These are phyloP conservation scores for Acanthosoma haemorrhoidale DNA, from an alignment of 2,888 invertebrate species.

Conservation along the genomic window DNA sequence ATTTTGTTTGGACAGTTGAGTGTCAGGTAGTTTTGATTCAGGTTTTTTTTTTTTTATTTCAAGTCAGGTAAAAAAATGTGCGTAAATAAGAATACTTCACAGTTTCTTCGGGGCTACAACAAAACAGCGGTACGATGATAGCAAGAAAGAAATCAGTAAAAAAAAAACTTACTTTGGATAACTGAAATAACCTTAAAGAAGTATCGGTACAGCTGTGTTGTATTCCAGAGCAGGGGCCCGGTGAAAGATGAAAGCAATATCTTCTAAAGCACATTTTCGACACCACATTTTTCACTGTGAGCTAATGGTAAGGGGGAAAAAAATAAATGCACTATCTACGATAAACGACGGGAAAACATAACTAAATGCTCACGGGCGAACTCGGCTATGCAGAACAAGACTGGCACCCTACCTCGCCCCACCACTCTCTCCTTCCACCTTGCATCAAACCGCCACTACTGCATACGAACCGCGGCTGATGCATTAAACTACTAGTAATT, in stretches of 20 bases:
- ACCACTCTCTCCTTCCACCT: not conserved
- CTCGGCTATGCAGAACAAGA: constrained; percentile 14
- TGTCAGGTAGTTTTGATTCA: no score
- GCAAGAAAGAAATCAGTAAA: not conserved
- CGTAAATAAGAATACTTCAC: no score
- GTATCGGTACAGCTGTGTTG: not conserved
- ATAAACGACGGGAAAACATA: constrained; percentile 9
- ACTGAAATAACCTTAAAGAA: constrained; percentile 22
- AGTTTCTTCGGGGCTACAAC: no score
- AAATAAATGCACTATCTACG: constrained; percentile 2
- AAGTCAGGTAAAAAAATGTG: no score
- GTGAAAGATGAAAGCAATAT: constrained; percentile 2
- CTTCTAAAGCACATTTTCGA: constrained; percentile 15
- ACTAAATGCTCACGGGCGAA: not conserved
- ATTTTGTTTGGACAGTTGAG: no score
- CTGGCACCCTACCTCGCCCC: not conserved
- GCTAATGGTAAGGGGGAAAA: not conserved
- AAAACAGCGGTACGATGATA: no score
- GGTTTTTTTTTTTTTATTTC: no score
- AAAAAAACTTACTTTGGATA: constrained; percentile 19
- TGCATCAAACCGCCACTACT: not conserved
- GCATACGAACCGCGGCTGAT: no score
- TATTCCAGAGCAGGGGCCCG: not conserved
- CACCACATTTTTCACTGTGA: constrained; percentile 13
- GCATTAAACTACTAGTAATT: no score